A percentile compares a stretch with the other conserved stretches of the same genome.
These are phyloP conservation scores for Sterna hirundo DNA, from an alignment of 2,113 vertebrate species.

Conservation along the genomic window DNA sequence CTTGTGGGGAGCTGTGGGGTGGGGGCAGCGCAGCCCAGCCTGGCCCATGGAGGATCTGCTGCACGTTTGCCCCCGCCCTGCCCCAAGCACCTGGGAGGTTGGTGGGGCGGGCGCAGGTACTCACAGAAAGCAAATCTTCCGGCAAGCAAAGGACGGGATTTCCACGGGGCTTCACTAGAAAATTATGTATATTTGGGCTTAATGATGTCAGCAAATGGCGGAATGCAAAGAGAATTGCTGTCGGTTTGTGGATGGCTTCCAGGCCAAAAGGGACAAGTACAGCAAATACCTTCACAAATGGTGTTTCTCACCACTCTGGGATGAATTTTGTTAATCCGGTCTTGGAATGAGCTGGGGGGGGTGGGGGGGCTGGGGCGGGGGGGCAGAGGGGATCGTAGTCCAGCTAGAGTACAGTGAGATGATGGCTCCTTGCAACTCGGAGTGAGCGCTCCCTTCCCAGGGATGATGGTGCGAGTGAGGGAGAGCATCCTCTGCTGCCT, in stretches of 20 bases:
- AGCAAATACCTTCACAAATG: background rate
- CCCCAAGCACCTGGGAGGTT: background rate
- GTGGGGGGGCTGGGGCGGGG: background rate
- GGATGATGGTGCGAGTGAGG: accelerated
- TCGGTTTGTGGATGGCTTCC: background rate
- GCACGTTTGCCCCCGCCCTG: background rate
- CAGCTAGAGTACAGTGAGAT: background rate
- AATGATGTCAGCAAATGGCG: background rate
- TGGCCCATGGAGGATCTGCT: background rate
- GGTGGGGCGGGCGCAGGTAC: background rate
- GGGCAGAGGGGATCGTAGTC: background rate
- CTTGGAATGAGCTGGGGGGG: background rate
- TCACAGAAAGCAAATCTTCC: background rate
- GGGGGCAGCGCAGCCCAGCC: background rate
- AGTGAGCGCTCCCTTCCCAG: background rate
- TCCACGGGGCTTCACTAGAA: background rate
- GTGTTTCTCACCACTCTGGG: background rate
- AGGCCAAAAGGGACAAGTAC: background rate
- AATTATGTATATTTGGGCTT: background rate
- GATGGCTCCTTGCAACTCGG: background rate
- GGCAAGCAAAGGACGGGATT: background rate
- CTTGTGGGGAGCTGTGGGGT: background rate
- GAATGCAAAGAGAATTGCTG: background rate
- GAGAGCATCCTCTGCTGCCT: background rate
- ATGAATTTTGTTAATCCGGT: background rate